A percentile compares a stretch with the other conserved stretches of the same genome.
Conservation (phyloP, 2,888 invertebrate species). For the Melieria omissa region DNA sequence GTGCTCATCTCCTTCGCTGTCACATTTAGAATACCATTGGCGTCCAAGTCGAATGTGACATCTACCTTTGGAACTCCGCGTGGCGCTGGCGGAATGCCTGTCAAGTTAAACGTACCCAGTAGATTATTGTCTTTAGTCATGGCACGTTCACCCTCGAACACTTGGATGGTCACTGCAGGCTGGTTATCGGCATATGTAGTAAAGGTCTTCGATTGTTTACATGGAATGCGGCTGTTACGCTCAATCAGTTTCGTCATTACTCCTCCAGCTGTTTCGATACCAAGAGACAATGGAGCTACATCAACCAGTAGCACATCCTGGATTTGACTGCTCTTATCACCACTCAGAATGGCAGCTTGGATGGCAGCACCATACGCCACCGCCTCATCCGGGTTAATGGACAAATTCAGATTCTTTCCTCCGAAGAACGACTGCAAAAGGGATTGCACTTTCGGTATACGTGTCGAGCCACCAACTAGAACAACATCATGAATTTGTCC, state of each 20-base stretch:
- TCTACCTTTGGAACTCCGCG: constrained; percentile 88
- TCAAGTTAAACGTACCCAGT: constrained; percentile 94
- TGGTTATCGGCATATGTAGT: constrained; percentile 86
- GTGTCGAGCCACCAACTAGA: constrained; percentile 83
- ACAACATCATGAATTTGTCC: constrained; percentile 81
- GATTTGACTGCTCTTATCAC: constrained; percentile 77
- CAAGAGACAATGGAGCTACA: constrained; percentile 76
- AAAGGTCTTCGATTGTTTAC: constrained; percentile 79
- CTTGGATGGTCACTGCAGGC: constrained; percentile 78
- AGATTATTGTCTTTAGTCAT: constrained; percentile 95
- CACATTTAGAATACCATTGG: constrained; percentile 93
- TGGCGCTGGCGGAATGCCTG: constrained; percentile 92
- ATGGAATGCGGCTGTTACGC: constrained; percentile 77
- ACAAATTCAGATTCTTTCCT: constrained; percentile 77
- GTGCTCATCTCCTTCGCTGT: constrained; percentile 78
- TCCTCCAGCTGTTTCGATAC: constrained; percentile 82
- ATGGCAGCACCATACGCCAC: constrained; percentile 83
- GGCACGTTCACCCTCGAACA: constrained; percentile 82
- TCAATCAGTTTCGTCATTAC: constrained; percentile 83
- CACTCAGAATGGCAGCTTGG: constrained; percentile 78
- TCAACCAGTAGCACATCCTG: constrained; percentile 79
- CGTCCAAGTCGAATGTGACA: constrained; percentile 83
- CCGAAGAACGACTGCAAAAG: constrained; percentile 80
- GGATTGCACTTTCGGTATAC: constrained; percentile 82
- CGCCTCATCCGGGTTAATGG: constrained; percentile 83